phyloP scores from a whole-genome alignment of 2,888 invertebrate genomes.

The Lochmaea capreae region DNA sequence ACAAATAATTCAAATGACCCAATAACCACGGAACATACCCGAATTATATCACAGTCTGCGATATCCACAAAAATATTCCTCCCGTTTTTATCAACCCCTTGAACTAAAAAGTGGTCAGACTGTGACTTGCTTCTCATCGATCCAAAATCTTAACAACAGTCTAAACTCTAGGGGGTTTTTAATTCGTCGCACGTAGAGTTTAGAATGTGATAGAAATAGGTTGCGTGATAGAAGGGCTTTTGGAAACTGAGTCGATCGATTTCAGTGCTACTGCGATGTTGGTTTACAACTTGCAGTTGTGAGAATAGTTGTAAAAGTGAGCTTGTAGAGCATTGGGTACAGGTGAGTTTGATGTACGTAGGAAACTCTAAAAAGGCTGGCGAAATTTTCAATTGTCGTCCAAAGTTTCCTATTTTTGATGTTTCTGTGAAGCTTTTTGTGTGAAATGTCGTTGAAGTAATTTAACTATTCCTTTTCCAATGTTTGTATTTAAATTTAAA shows the following conservation, averaged over 20 bases:
- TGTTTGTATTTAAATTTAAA: neutral
- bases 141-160: conserved; percentile 38
- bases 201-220: conserved; percentile 32
- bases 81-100: conserved; percentile 44
- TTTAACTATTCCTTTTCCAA: no score
- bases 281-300: conserved; percentile 35
- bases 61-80: conserved; percentile 19
- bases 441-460: no score
- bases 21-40: conserved; percentile 22
- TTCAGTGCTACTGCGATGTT: conserved; percentile 31
- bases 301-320: conserved; percentile 50
- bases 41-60: conserved; percentile 22
- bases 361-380: conserved; percentile 4
- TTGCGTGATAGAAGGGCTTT: conserved; percentile 48
- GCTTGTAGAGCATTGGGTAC: conserved; percentile 30
- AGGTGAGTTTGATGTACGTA: conserved; percentile 35
- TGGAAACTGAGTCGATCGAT: conserved; percentile 42
- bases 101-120: conserved; percentile 51
- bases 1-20: conserved; percentile 30
- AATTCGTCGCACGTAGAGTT: neutral
- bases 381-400: neutral
- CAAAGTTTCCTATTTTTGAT: conserved; percentile 10
- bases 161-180: conserved; percentile 36
- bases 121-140: conserved; percentile 46
- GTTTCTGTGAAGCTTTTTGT: neutral